Evolutionary conservation across 1,140 invertebrate genomes (phyloP), one percentile per base, ranked within the genome.

Genomic region (Aethina tumida): DNA sequence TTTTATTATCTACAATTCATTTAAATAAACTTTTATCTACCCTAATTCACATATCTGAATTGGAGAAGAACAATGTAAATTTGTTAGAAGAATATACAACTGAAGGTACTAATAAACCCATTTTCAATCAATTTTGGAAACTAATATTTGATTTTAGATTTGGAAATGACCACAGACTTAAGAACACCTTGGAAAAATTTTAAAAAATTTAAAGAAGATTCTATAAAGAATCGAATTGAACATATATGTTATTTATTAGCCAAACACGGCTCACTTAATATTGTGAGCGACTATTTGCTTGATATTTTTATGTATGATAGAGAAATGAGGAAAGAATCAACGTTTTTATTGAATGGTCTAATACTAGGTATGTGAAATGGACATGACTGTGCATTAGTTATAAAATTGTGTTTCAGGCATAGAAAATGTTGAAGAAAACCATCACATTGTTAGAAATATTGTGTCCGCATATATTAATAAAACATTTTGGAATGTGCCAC

Each of bases 261-360:
- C n/a, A 54, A 62, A 37, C 61, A 64, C 10, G 67, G 69, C 7
- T 65, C 71, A 44, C 50, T 68, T 0, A 58, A 64, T 37, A 61
- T 74, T 30, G 44, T 80, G 19, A 56, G 69, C 2, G 71, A 80
- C 47, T 64, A 52, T 25, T 65, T 81, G 34, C 46, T 77, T n/a
- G 68, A 75, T 33, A 51, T 71, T 14, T 71, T 73, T 39, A 35
- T 53, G 0, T 56, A 62, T 34, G 51, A 63, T 32, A 40, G 53
- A 8, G 59, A 65, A 8, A 56, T 65, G 35, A 60, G 51, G 46
- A 72, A 69, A 42, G 73, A 76, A 56, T 55, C 71, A 6, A 67
- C 58, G 20, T 58, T 71, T 32, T 45, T 75, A 31, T 35, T 75
- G 20, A 75, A 73, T 47, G 65, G 63, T 53, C 62, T 70, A 28